Conservation (phyloP, 2,888 invertebrate species). For the Taphrorychus bicolor region DNA sequence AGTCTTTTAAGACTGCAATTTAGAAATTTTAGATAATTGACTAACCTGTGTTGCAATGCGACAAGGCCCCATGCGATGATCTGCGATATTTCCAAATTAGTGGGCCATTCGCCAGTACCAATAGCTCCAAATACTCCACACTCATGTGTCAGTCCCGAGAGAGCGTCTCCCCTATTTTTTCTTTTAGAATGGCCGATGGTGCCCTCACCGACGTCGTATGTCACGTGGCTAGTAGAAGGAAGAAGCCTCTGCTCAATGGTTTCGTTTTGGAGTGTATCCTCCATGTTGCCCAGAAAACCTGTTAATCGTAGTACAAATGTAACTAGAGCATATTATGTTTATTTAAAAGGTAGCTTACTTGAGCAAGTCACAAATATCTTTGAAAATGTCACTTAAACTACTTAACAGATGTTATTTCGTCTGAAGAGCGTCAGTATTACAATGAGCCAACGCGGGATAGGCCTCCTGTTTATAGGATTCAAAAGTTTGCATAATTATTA, state of each 20-base stretch:
- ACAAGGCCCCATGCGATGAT: conserved; percentile 91
- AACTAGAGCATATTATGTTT: too few species aligned
- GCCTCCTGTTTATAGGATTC: conserved; percentile 22
- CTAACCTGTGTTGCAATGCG: conserved; percentile 88
- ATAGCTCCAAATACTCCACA: conserved; percentile 97
- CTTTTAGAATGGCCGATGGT: conserved; percentile 56
- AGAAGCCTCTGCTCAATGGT: conserved; percentile 18
- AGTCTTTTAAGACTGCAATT: too few species aligned
- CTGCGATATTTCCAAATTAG: conserved; percentile 87
- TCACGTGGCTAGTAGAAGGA: conserved; percentile 21
- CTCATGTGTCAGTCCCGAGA: conserved; percentile 81
- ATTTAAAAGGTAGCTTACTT: too few species aligned
- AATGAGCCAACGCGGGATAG: conserved; percentile 8
- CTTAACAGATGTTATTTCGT: too few species aligned
- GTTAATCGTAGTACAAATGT: too few species aligned
- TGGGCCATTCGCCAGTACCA: conserved; percentile 92
- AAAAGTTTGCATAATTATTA: conserved; percentile 35
- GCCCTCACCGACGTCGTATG: conserved; percentile 37
- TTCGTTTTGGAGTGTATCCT: neutral
- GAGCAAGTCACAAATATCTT: too few species aligned
- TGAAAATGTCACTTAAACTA: too few species aligned
- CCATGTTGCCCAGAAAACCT: too few species aligned
- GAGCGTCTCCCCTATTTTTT: conserved; percentile 64
- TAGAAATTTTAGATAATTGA: too few species aligned
- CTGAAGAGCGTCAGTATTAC: neutral